Base-by-base conservation (phyloP, 2,888 invertebrate species). In the Thymelicus lineola region DNA sequence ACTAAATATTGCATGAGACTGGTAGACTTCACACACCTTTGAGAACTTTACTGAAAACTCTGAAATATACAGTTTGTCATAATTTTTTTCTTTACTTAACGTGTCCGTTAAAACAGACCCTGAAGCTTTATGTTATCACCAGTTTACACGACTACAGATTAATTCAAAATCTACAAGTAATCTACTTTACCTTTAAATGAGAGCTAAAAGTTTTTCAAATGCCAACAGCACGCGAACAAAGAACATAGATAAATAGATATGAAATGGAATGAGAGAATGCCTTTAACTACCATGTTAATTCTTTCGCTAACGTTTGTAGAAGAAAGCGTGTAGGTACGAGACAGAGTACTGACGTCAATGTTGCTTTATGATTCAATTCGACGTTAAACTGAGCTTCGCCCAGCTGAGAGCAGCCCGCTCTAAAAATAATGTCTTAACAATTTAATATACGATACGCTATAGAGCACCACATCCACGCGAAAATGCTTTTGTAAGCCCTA, bases 331-430 rank as follows among this genome's bases (percentile, higher is more conserved):
- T 67, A 67, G 61, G 61, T 61, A 74, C 74, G 81, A 81, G 83
- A 83, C 83, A 84, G 82, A 77, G 78, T 75, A 78, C 80, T 91
- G 91, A 91, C 91, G 91, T 92, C 90, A 91, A 86, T 88, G 83
- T 83, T 88, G 85, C 88, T 90, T 90, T 90, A 91, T 89, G 89
- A 90, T 87, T 87, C 89, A 87, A 89, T 88, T 85, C 83, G 85
- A 84, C 84, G 88, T 82, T 87, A 87, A 77, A 87, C 87, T 82
- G 83, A 83, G 84, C 83, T 84, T 83, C 82, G 81, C 82, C 85
- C 90, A 90, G 90, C 88, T 90, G 90, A 91, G 87, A 88, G 88
- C 90, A 90, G 86, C 80, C 88, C 87, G 88, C 77, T 86, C 89
- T 90, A 90, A 87, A 88, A 86, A 91, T 91, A 92, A 76, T 75